Evolutionary conservation across 2,797 vertebrate genomes (phyloP).

Genomic region (Myripristis murdjan): DNA sequence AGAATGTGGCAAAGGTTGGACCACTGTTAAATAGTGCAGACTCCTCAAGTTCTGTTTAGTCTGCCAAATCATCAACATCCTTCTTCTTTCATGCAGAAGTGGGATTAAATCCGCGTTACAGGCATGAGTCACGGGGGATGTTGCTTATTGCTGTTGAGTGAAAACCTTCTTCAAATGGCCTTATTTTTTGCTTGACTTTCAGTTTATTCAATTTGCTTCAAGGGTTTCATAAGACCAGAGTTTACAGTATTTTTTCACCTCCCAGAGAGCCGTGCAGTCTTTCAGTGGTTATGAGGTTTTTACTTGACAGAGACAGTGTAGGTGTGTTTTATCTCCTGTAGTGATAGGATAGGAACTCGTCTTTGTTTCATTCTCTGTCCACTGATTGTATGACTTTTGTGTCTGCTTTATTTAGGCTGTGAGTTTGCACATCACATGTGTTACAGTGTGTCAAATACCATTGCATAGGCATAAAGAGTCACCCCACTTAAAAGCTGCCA

Average conservation of each 20-base stretch:
- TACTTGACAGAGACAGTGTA: no score
- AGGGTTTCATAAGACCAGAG: no score
- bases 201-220: no score
- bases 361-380: background rate
- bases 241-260: no score
- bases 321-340: no score
- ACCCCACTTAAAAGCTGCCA: background rate
- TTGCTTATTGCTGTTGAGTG: no score
- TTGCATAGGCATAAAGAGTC: no score
- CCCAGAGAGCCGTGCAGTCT: no score
- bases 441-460: background rate
- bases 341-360: background rate
- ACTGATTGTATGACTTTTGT: background rate
- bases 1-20: background rate
- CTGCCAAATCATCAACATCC: background rate
- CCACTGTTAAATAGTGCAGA: background rate
- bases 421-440: background rate
- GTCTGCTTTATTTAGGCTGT: background rate
- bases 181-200: no score
- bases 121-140: background rate
- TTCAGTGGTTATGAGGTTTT: no score
- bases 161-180: no score
- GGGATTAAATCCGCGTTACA: background rate
- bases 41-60: background rate
- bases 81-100: slow-evolving; percentile 44